phyloP scores from a whole-genome alignment of 2,113 vertebrate species.

The Phocoena phocoena region DNA sequence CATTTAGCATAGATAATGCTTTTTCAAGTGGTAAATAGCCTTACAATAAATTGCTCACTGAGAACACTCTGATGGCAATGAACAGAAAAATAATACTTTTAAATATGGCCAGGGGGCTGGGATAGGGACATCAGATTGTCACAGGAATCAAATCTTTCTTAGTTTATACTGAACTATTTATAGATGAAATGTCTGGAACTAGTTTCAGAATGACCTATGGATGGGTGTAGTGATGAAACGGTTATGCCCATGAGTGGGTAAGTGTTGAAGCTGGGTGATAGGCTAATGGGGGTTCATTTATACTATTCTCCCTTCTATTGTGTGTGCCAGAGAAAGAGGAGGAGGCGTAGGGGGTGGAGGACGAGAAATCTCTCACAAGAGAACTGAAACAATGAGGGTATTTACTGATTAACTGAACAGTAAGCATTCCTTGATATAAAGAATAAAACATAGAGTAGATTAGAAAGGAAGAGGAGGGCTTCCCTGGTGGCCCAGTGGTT shows the following conservation, averaged over 20 bases:
- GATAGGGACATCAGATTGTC: neutral
- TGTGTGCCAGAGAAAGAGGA: no score
- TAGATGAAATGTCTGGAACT: neutral
- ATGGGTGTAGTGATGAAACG: neutral
- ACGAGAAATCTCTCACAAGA: neutral
- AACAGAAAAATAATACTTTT: neutral
- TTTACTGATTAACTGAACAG: neutral
- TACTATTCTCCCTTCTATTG: neutral
- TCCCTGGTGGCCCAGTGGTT: no score
- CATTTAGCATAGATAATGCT: neutral
- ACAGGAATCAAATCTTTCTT: neutral
- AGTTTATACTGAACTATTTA: neutral
- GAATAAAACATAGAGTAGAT: neutral
- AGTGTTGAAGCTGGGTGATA: neutral
- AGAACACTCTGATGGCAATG: neutral
- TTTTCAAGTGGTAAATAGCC: neutral
- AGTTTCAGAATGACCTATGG: neutral
- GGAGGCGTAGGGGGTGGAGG: neutral
- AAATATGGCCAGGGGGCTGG: neutral
- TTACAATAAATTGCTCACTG: neutral
- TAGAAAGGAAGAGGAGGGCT: neutral
- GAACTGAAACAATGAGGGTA: neutral
- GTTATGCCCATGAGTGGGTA: neutral
- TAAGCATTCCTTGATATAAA: neutral
- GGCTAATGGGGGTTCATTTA: neutral